A percentile compares a stretch with the other conserved stretches of the same genome.
These are phyloP conservation scores for Hecatera dysodea DNA, from an alignment of 2,888 invertebrate genomes.

Conservation along the genomic window DNA sequence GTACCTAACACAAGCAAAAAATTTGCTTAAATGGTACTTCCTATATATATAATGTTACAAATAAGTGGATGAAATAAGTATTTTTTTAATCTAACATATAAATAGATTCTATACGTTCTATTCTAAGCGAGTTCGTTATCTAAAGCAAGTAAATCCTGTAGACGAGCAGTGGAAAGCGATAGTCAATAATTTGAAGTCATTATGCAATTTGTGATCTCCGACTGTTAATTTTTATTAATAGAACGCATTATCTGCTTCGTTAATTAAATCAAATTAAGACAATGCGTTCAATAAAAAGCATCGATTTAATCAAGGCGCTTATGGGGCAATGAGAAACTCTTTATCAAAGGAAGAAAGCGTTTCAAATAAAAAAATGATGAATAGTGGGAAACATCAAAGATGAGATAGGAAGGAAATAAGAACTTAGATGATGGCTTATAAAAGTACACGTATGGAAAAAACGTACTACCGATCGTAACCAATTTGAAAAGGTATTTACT, in stretches of 20 bases:
- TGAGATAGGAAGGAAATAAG: neutral
- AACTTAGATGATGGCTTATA: neutral
- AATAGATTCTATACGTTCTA: too few species aligned
- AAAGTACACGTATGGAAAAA: neutral
- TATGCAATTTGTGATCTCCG: constrained; percentile 10
- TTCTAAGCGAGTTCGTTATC: too few species aligned
- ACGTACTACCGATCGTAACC: neutral
- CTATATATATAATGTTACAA: too few species aligned
- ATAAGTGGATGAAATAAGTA: too few species aligned
- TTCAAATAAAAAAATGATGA: neutral
- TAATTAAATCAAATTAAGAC: neutral
- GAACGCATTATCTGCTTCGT: neutral
- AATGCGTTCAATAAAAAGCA: neutral
- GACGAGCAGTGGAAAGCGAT: constrained; percentile 8
- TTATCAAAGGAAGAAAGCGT: neutral
- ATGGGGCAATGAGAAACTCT: neutral
- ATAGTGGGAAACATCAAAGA: neutral
- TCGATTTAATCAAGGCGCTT: neutral
- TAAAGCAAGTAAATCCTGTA: constrained; percentile 18
- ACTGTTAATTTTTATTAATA: neutral
- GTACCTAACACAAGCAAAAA: too few species aligned
- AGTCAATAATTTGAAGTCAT: constrained; percentile 14
- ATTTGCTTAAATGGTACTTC: too few species aligned
- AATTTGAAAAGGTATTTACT: neutral
- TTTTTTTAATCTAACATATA: too few species aligned